Conservation (phyloP, 2,113 vertebrate species). For the Macquaria australasica region DNA sequence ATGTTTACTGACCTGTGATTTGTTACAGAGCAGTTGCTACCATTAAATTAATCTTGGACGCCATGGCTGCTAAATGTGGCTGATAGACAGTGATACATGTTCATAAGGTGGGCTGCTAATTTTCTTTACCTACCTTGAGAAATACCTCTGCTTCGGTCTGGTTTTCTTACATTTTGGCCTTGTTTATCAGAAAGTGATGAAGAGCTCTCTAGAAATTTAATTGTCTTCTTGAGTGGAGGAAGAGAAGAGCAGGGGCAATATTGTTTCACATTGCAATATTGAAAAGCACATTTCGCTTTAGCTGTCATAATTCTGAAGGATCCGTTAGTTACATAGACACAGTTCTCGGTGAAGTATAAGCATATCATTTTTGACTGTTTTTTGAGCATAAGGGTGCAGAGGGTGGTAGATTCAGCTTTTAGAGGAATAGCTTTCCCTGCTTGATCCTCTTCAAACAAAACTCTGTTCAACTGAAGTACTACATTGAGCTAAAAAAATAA, state of each 20-base stretch:
- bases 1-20: conserved; percentile 64
- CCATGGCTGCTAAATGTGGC: background rate
- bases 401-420: conserved; percentile 17
- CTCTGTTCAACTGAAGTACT: conserved; percentile 30
- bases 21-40: conserved; percentile 38
- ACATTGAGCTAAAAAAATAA: background rate
- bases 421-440: conserved; percentile 15
- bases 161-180: background rate
- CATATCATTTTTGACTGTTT: background rate
- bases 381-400: conserved; percentile 8
- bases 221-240: background rate
- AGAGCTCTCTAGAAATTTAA: background rate
- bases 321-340: background rate
- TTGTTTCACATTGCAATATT: background rate
- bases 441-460: conserved; percentile 37
- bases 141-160: background rate
- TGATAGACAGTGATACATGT: conserved; percentile 28
- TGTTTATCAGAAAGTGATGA: background rate
- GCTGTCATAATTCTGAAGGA: background rate
- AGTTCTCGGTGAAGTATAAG: background rate
- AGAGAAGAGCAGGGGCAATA: background rate
- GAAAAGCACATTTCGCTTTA: background rate
- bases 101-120: conserved; percentile 5
- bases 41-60: conserved; percentile 40
- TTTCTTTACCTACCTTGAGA: background rate